These are phyloP conservation scores for Lutra lutra DNA, from an alignment of 2,797 vertebrate species.

Conservation along the genomic window DNA sequence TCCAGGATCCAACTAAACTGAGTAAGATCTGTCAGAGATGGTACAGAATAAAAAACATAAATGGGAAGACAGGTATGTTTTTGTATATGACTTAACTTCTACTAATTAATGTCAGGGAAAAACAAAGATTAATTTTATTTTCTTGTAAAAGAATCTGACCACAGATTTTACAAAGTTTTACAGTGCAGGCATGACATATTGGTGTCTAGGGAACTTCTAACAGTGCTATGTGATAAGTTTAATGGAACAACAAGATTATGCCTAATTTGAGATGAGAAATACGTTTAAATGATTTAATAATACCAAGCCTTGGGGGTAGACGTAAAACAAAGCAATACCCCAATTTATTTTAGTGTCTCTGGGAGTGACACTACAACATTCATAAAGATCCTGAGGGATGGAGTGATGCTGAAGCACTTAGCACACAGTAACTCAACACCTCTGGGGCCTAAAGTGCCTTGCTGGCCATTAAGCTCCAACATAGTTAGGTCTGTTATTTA, in stretches of 20 bases:
- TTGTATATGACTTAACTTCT: constrained; percentile 25
- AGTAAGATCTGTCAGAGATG: constrained; percentile 29
- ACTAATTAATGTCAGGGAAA: constrained; percentile 15
- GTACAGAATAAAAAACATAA: constrained; percentile 17
- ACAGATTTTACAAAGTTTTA: constrained; percentile 34
- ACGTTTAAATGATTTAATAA: constrained; percentile 7
- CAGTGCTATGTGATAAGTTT: neutral
- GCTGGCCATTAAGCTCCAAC: neutral
- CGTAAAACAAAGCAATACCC: constrained; percentile 23
- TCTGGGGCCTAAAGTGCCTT: neutral
- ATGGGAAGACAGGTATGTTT: neutral
- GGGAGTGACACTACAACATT: constrained; percentile 9
- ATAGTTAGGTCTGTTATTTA: neutral
- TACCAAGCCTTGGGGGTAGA: neutral
- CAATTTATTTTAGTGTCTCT: neutral
- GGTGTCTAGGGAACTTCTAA: neutral
- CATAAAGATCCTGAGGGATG: neutral
- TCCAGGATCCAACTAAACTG: constrained; percentile 30
- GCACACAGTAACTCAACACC: neutral
- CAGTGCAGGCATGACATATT: neutral
- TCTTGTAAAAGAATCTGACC: neutral
- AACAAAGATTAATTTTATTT: constrained; percentile 48
- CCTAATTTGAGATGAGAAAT: constrained; percentile 5
- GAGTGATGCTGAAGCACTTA: neutral
- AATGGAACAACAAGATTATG: neutral